Evolutionary conservation across 2,888 invertebrate species (phyloP).

Genomic region (Sthenelais limicola): DNA sequence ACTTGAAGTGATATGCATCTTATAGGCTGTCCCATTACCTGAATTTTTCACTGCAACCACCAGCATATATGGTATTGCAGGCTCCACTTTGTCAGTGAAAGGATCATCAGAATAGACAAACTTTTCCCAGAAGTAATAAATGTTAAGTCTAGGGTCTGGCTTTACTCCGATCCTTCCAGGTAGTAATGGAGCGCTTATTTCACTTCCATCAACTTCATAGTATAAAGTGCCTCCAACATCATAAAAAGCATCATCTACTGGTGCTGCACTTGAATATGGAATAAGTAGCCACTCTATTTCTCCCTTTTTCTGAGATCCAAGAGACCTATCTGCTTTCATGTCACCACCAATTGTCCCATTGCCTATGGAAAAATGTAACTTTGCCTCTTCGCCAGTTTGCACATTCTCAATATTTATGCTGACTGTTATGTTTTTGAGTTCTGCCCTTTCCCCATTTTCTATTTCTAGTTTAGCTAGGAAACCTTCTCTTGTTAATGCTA

Average conservation of each 20-base stretch:
- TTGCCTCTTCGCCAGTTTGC: constrained; percentile 45
- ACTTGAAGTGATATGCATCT: constrained; percentile 55
- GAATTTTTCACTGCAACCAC: constrained; percentile 54
- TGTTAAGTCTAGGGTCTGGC: constrained; percentile 56
- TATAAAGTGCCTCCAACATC: constrained; percentile 57
- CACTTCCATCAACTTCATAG: constrained; percentile 54
- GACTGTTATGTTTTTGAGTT: constrained; percentile 50
- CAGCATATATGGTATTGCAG: constrained; percentile 56
- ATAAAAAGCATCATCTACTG: constrained; percentile 52
- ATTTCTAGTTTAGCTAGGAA: constrained; percentile 55
- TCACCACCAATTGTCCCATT: constrained; percentile 9
- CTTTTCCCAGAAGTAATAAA: constrained; percentile 59
- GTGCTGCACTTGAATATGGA: constrained; percentile 57
- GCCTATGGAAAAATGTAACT: constrained; percentile 53
- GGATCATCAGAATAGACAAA: constrained; percentile 58
- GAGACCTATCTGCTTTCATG: background rate
- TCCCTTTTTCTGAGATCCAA: constrained; percentile 40
- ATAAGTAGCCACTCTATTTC: constrained; percentile 56
- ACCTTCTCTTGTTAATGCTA: constrained; percentile 54
- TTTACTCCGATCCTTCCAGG: constrained; percentile 59
- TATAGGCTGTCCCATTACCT: constrained; percentile 55
- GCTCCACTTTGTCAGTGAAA: constrained; percentile 53
- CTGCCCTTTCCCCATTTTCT: constrained; percentile 53
- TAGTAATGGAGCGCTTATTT: constrained; percentile 55
- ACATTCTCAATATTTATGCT: constrained; percentile 43